Conservation (phyloP, 2,888 invertebrate species). For the Troglohyphantes excavatus region DNA sequence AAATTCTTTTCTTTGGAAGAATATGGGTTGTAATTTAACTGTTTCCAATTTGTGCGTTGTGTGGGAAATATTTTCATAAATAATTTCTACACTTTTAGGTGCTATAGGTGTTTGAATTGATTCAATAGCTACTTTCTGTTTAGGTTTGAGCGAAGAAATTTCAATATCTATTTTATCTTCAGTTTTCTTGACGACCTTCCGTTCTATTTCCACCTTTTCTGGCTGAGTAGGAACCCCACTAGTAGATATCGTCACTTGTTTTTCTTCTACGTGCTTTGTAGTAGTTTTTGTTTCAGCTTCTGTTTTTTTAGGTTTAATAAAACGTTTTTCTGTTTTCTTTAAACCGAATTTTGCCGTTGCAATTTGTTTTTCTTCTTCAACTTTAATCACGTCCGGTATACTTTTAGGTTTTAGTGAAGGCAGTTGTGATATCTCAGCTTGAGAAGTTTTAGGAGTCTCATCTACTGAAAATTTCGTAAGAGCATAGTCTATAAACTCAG, state of each 20-base stretch:
- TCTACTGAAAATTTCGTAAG: constrained; percentile 43
- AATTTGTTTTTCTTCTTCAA: constrained; percentile 36
- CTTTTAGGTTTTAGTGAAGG: constrained; percentile 33
- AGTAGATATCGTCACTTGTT: neutral
- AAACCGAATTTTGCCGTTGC: constrained; percentile 35
- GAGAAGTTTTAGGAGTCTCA: constrained; percentile 32
- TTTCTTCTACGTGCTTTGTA: constrained; percentile 11
- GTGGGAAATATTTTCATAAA: constrained; percentile 55
- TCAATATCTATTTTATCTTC: constrained; percentile 32
- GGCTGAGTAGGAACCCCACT: neutral
- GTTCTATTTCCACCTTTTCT: neutral
- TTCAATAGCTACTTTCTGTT: constrained; percentile 31
- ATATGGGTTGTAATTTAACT: constrained; percentile 22
- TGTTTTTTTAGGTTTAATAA: constrained; percentile 44
- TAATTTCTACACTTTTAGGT: constrained; percentile 22
- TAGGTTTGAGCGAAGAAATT: constrained; percentile 24
- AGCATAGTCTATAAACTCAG: constrained; percentile 66
- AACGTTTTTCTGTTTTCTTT: constrained; percentile 51
- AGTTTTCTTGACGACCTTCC: neutral
- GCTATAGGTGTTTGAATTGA: constrained; percentile 23
- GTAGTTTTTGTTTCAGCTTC: neutral
- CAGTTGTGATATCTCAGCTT: constrained; percentile 50
- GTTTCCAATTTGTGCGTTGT: constrained; percentile 40
- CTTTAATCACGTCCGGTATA: constrained; percentile 18
- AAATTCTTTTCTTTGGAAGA: constrained; percentile 46